phyloP scores from a whole-genome alignment of 2,113 vertebrate species.

The Lipophrys pholis region DNA sequence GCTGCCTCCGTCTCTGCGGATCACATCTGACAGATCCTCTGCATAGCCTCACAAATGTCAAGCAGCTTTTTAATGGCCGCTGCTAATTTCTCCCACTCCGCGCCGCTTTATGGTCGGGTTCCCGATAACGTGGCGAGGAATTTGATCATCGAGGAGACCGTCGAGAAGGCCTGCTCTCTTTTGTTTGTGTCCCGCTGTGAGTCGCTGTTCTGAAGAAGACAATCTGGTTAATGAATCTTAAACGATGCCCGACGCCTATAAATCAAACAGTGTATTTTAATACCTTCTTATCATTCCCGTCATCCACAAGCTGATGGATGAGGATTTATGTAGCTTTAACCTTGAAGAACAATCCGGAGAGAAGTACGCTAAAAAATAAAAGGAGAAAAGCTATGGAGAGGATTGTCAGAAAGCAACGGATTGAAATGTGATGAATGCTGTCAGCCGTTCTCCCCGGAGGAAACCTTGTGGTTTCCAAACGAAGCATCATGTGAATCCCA shows the following conservation, averaged over 20 bases:
- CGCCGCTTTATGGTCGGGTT: not conserved
- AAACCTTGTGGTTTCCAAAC: slow-evolving; percentile 56
- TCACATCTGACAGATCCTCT: slow-evolving; percentile 40
- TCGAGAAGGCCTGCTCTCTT: not conserved
- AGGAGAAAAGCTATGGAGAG: slow-evolving; percentile 25
- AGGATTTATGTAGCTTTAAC: slow-evolving; percentile 35
- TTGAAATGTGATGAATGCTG: slow-evolving; percentile 47
- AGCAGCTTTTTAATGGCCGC: slow-evolving; percentile 37
- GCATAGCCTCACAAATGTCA: slow-evolving; percentile 42
- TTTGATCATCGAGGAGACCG: not conserved
- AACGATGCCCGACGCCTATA: not conserved
- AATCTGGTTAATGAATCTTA: slow-evolving; percentile 8
- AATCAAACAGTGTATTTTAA: not conserved
- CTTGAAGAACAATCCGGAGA: slow-evolving; percentile 51
- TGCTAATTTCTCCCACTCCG: slow-evolving; percentile 31
- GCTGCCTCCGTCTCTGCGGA: slow-evolving; percentile 1
- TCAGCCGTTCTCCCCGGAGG: slow-evolving; percentile 51
- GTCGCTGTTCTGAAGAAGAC: not conserved
- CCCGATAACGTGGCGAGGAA: not conserved
- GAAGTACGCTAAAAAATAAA: no score
- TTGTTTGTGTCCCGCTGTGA: not conserved
- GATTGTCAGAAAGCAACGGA: slow-evolving; percentile 24
- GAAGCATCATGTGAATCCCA: slow-evolving; percentile 36
- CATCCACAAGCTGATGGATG: slow-evolving; percentile 15
- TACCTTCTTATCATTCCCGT: not conserved